Evolutionary conservation across 1,140 invertebrate genomes (phyloP), one percentile per base, ranked within the genome.

Genomic region (Drosophila novamexicana): DNA sequence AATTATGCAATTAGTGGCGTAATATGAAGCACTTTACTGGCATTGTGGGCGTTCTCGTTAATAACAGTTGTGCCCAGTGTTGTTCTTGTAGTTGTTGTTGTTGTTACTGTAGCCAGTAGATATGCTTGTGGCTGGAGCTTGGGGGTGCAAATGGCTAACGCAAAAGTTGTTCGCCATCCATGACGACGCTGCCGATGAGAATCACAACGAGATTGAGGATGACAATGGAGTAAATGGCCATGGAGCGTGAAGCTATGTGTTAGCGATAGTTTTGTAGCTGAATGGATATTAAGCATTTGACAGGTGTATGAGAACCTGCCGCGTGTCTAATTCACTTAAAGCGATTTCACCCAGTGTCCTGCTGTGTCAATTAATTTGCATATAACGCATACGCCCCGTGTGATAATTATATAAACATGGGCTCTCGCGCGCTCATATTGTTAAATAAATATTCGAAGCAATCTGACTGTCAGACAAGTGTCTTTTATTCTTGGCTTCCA

Each of bases 1-100:
- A 86, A 86, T 86, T 86, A 86, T 86, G 83, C 82, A 86, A 86
- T 86, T 86, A 88, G 82, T 86, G 79, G 83, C 79, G 76, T 88
- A 88, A 86, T 88, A 86, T 82, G 72, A 86, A 88, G 83, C 82
- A 86, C 82, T 85, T 85, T 85, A 81, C 82, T 75, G 81, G 70
- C 78, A 80, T 78, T 86, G 82, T 85, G 82, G 82, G 82, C 78
- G 82, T 79, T 85, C 79, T 73, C 75, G 75, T 85, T 86, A 78
- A 85, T 81, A 85, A 75, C 70, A 73, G 56, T 73, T 73, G 56
- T 72, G 54, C 9, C 32, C 47, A 18, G 12, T 57, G 37, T 66
- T 65, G 9, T 42, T 29, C 6, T 5, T 37, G 40, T 58, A 42
- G 10, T 32, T 45, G 58, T 36, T 52, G 32, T 0, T 50, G 10